Percentiles rank a stretch among this genome's conserved stretches.
Conservation (phyloP, 1,140 invertebrate genomes). For the Calosoma granatense region DNA sequence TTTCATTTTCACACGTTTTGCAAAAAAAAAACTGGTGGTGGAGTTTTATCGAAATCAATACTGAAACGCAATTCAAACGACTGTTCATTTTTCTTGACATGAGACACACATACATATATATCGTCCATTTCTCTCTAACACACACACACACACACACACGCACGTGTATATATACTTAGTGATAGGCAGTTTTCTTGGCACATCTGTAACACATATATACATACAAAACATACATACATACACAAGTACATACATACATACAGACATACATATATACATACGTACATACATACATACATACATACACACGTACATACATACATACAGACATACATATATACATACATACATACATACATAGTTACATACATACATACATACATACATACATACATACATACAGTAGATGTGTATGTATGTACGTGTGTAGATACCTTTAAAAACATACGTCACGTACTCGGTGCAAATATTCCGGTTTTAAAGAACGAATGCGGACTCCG, state of each 20-base stretch:
- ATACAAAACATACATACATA: too few species aligned
- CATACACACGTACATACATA: conserved; percentile 1
- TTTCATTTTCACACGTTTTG: too few species aligned
- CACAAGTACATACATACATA: background rate
- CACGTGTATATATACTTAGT: background rate
- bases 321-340: conserved; percentile 5
- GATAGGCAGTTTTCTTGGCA: too few species aligned
- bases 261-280: background rate
- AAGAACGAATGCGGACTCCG: too few species aligned
- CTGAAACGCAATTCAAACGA: too few species aligned
- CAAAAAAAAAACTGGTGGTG: too few species aligned
- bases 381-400: conserved; percentile 17
- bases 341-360: conserved; percentile 4
- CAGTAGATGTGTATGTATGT: conserved; percentile 15
- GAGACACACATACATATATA: too few species aligned
- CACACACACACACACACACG: background rate
- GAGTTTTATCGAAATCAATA: too few species aligned
- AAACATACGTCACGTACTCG: too few species aligned
- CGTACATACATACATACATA: background rate
- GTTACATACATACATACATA: conserved; percentile 11
- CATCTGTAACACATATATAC: too few species aligned
- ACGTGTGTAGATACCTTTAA: background rate
- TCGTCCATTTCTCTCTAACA: background rate
- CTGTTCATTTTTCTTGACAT: too few species aligned
- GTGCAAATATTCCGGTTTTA: too few species aligned